Evolutionary conservation across 2,113 vertebrate species (phyloP).

Genomic region (Blennius ocellaris): DNA sequence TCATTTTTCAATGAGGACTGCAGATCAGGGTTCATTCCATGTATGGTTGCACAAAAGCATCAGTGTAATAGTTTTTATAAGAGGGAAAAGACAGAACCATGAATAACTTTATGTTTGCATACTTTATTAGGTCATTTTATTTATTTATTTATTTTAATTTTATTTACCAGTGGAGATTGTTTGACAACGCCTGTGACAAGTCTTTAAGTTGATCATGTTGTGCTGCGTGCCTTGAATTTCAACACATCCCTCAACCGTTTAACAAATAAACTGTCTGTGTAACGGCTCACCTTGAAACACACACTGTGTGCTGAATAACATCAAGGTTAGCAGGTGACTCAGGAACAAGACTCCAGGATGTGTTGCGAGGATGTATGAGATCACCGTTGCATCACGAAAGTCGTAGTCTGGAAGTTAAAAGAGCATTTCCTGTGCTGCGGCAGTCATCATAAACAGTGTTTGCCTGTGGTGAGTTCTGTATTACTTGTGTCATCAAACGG

Average conservation of each 20-base stretch:
- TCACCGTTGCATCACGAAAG: constrained; percentile 20
- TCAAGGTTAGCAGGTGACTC: not conserved
- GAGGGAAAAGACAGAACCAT: not conserved
- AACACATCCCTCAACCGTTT: constrained; percentile 42
- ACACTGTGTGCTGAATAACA: constrained; percentile 21
- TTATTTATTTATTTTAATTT: constrained; percentile 18
- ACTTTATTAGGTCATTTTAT: constrained; percentile 14
- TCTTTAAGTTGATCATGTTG: constrained; percentile 48
- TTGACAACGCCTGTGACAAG: constrained; percentile 39
- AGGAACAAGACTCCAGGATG: constrained; percentile 19
- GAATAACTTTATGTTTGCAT: not conserved
- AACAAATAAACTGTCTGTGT: constrained; percentile 43
- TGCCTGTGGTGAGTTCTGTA: constrained; percentile 18
- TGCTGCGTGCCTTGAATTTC: constrained; percentile 30
- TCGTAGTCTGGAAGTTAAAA: constrained; percentile 15
- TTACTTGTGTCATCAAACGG: constrained; percentile 50
- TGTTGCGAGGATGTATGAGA: constrained; percentile 40
- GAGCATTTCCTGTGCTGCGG: constrained; percentile 15
- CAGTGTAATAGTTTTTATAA: not conserved
- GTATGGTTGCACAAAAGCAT: not conserved
- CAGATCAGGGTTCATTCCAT: not conserved
- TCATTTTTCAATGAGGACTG: not conserved
- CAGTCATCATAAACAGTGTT: constrained; percentile 28
- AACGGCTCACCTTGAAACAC: constrained; percentile 39
- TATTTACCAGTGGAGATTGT: constrained; percentile 8